Conservation (phyloP, 2,113 vertebrate species). For the Hystrix cristata region DNA sequence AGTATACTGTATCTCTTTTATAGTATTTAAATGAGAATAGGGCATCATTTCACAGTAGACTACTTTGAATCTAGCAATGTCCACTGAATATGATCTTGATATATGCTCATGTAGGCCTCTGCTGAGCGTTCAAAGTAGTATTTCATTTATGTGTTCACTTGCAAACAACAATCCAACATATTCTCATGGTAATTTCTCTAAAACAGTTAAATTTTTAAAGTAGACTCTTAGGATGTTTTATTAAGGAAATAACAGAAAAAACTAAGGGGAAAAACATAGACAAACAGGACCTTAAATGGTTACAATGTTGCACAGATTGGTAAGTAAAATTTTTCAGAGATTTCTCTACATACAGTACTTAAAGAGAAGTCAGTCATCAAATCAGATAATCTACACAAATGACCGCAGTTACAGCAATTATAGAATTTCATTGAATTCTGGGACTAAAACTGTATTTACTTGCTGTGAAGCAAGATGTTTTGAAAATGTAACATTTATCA, state of each 20-base stretch:
- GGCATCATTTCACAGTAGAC: neutral
- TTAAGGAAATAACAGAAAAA: slow-evolving; percentile 35
- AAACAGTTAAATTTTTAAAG: slow-evolving; percentile 47
- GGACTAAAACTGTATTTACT: neutral
- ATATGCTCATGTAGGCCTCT: neutral
- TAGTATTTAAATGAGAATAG: neutral
- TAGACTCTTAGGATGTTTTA: neutral
- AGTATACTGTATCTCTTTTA: neutral
- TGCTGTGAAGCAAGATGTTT: neutral
- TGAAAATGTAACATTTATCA: slow-evolving; percentile 20
- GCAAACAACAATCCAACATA: slow-evolving; percentile 29
- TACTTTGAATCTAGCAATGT: neutral
- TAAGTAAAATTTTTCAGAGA: neutral
- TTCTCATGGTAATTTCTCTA: neutral
- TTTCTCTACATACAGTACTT: neutral
- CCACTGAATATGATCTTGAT: neutral
- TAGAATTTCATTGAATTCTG: slow-evolving; percentile 24
- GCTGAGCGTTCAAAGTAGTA: neutral
- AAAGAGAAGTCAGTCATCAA: slow-evolving; percentile 26
- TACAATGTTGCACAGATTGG: neutral
- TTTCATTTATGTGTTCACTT: slow-evolving; percentile 45
- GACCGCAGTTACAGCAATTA: neutral
- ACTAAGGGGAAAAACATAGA: neutral
- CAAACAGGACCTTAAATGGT: slow-evolving; percentile 4
- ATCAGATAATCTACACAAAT: neutral